Base-by-base conservation (phyloP, 2,113 vertebrate species). In the Pongo pygmaeus region DNA sequence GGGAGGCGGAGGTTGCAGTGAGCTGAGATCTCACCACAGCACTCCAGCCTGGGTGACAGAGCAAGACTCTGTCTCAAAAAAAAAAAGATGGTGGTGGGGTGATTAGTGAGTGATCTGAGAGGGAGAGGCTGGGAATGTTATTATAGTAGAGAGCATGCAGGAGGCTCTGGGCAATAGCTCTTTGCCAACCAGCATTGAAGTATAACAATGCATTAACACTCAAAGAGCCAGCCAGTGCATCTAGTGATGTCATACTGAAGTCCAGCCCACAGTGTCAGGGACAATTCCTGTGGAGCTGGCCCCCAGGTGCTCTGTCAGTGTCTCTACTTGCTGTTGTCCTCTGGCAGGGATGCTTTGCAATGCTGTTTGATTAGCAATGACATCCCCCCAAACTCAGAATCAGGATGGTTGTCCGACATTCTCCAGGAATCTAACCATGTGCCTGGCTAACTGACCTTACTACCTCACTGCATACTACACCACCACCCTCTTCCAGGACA, bases 191-290 rank as follows among this genome's bases (percentile, higher is more conserved):
- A 2, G 16, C 6, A 10, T 11, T 70, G 69, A 22, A 8, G 3
- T 9, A 0, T 5, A 1, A 13, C 23, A 9, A 6, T 8, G 14
- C 3, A 8, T 25, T 2, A n/a, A 43, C 6, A 50, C 16, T 8
- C 5, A 69, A 43, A 46, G 5, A 61, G 57, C 11, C 40, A 8
- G 50, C 20, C 10, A 9, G 25, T 25, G 46, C 32, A 2, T 4
- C 48, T 64, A 3, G 20, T 70, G n/a, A 1, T 27, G 23, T 38
- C 16, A 22, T 50, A 22, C 43, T 10, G 13, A 35, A 17, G 30
- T 16, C 12, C 7, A 7, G 20, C 13, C 57, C 77, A 17, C 27
- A 16, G 22, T 2, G 27, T 14, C 17, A 32, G 32, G 81, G 55
- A 8, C 7, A 3, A 9, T 32, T 25, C 67, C 27, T 25, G 40